Percentiles rank a stretch among this genome's conserved stretches.
These are phyloP conservation scores for Barbus barbus DNA, from an alignment of 2,113 vertebrate genomes.

Conservation along the genomic window DNA sequence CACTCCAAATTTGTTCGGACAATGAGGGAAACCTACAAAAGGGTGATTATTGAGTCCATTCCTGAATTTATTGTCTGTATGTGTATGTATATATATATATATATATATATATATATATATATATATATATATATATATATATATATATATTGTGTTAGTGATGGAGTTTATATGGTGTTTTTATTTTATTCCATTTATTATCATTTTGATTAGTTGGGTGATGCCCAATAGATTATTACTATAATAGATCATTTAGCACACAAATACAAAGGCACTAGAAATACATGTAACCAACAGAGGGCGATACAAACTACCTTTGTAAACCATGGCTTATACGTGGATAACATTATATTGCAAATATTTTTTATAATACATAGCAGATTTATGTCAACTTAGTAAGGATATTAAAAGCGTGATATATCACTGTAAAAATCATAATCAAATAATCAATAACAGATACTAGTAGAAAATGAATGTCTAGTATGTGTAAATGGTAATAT, in stretches of 20 bases:
- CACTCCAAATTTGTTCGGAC: too few species aligned
- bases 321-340: background rate
- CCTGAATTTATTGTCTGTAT: too few species aligned
- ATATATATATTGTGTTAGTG: background rate
- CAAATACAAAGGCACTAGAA: background rate
- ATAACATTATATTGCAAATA: too few species aligned
- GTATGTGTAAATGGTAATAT: too few species aligned
- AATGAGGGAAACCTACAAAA: too few species aligned
- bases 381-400: too few species aligned
- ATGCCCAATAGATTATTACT: background rate
- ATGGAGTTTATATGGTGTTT: background rate
- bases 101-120: too few species aligned
- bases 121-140: too few species aligned
- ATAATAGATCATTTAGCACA: background rate
- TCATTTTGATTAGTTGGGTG: background rate
- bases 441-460: background rate
- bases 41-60: too few species aligned
- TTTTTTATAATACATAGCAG: too few species aligned
- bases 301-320: background rate
- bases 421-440: background rate
- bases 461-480: too few species aligned
- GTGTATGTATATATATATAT: too few species aligned
- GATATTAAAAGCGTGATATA: background rate
- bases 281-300: constrained; percentile 17
- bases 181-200: background rate